Evolutionary conservation across 2,888 invertebrate species (phyloP).

Genomic region (Calephelis perditalis): DNA sequence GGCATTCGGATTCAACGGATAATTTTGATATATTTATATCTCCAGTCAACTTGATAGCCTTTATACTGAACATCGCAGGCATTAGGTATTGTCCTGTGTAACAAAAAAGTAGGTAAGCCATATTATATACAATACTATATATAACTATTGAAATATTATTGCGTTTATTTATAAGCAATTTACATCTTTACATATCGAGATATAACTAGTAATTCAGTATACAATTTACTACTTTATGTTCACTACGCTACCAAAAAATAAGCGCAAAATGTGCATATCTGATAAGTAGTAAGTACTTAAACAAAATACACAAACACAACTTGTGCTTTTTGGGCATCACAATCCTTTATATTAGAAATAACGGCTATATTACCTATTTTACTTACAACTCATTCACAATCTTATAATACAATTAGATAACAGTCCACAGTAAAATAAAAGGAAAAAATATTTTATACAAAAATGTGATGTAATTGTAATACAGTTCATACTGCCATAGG

Average conservation of each 20-base stretch:
- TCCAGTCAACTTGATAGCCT: constrained; percentile 61
- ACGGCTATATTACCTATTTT: constrained; percentile 15
- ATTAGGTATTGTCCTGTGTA: constrained; percentile 61
- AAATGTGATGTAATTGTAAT: not conserved
- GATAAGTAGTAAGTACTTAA: constrained; percentile 19
- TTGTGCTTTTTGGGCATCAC: constrained; percentile 21
- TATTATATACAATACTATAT: constrained; percentile 63
- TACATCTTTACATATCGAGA: constrained; percentile 65
- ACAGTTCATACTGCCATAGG: not conserved
- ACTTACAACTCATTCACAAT: not conserved
- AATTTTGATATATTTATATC: constrained; percentile 58
- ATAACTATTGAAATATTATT: constrained; percentile 40
- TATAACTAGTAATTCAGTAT: constrained; percentile 52
- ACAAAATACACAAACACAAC: constrained; percentile 12
- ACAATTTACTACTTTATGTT: constrained; percentile 38
- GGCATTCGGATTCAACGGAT: constrained; percentile 69
- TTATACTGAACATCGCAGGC: constrained; percentile 72
- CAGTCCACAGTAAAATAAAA: not conserved
- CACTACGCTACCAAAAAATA: constrained; percentile 36
- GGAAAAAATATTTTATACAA: not conserved
- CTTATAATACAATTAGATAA: not conserved
- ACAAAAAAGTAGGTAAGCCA: constrained; percentile 51
- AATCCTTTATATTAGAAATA: constrained; percentile 21
- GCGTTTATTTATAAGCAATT: constrained; percentile 66
- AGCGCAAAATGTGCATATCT: constrained; percentile 31